Evolutionary conservation across 2,888 invertebrate species (phyloP).

Genomic region (Lycophotia porphyrea): DNA sequence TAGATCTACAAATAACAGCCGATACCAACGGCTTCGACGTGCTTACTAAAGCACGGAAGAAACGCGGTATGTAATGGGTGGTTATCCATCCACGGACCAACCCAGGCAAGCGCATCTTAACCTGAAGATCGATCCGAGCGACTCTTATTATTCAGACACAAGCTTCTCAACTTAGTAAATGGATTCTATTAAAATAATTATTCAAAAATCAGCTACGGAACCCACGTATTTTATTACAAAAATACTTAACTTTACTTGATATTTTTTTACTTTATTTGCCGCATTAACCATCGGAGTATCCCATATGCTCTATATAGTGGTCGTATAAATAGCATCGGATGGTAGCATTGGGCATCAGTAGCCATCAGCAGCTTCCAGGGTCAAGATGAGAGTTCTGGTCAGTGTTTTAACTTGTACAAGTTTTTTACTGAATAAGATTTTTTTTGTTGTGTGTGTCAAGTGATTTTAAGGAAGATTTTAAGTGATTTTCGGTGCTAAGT

Average conservation of each 20-base stretch:
- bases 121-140: too few relatives aligned
- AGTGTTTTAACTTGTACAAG: slow-evolving; percentile 64
- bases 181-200: slow-evolving; percentile 4
- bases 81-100: too few relatives aligned
- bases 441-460: background rate
- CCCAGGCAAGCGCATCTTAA: too few relatives aligned
- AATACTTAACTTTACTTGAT: slow-evolving; percentile 15
- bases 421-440: background rate
- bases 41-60: too few relatives aligned
- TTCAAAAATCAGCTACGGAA: slow-evolving; percentile 37
- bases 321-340: slow-evolving; percentile 81
- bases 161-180: background rate
- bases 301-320: slow-evolving; percentile 71
- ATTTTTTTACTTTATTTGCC: slow-evolving; percentile 46
- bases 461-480: background rate
- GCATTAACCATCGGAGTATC: slow-evolving; percentile 30
- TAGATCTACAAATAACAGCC: too few relatives aligned
- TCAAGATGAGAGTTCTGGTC: slow-evolving; percentile 88
- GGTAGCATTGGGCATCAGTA: slow-evolving; percentile 81
- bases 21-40: too few relatives aligned
- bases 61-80: too few relatives aligned
- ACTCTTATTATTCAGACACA: too few relatives aligned
- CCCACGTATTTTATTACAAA: slow-evolving; percentile 16
- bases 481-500: background rate
- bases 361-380: slow-evolving; percentile 77